These are phyloP conservation scores for Pilophorus perplexus DNA, from an alignment of 2,888 invertebrate species.

Conservation along the genomic window DNA sequence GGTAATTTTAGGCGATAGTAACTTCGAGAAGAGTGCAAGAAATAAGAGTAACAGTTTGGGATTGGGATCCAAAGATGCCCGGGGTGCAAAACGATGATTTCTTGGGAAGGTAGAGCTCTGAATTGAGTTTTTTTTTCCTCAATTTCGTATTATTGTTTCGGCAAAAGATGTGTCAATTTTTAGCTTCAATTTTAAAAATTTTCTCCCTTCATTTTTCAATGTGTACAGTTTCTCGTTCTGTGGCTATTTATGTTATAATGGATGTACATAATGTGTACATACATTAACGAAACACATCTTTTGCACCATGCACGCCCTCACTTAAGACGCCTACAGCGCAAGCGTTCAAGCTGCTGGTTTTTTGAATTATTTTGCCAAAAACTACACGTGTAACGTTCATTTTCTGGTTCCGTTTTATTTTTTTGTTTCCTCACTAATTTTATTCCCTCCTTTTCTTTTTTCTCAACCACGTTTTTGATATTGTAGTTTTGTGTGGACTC, in stretches of 20 bases:
- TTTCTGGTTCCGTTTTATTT: constrained; percentile 9
- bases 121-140: not conserved
- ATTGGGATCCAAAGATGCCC: constrained; percentile 77
- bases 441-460: not conserved
- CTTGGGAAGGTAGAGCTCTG: constrained; percentile 68
- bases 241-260: too few relatives aligned
- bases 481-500: constrained; percentile 57
- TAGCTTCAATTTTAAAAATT: too few relatives aligned
- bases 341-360: not conserved
- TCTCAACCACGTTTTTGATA: constrained; percentile 49
- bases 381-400: constrained; percentile 14
- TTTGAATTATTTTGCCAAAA: not conserved
- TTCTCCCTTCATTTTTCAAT: too few relatives aligned
- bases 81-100: constrained; percentile 77
- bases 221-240: too few relatives aligned
- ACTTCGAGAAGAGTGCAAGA: constrained; percentile 71
- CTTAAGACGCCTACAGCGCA: not conserved
- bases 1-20: constrained; percentile 64
- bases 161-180: constrained; percentile 24
- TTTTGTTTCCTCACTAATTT: constrained; percentile 11
- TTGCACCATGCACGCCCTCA: constrained; percentile 25
- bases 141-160: constrained; percentile 21
- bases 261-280: constrained; percentile 10
- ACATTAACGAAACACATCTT: constrained; percentile 12
- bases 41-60: constrained; percentile 74